Base-by-base conservation (phyloP, 2,888 invertebrate species). In the Hartigia nigra region DNA sequence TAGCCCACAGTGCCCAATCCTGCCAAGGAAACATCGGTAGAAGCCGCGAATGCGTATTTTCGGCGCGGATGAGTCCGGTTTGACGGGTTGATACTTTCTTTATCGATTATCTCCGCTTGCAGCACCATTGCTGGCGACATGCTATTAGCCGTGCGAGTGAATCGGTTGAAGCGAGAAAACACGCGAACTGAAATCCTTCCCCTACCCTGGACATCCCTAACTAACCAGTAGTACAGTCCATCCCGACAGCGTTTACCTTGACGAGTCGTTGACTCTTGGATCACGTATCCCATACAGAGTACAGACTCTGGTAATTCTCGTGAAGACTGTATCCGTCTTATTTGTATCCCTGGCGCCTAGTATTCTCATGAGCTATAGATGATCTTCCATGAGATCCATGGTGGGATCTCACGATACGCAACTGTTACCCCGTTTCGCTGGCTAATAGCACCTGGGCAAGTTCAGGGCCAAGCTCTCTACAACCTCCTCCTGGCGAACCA, bases 401-500 rank as follows among this genome's bases (percentile, higher is more conserved):
- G 23, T 55, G 23, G 55, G 55, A 55, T 55, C 55, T 55, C 9
- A 23, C 2, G 55, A 55, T 9, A 14, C 23, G 55, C 55, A 55
- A 55, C 55, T 55, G 55, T 55, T 55, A 55, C 55, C 55, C 55
- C 55, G 55, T 55, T 55, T 55, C 55, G 9, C 55, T 55, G 23
- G 55, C 55, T 55, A 55, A 55, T 23, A 23, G 55, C 55, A 9
- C 55, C 9, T 78, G 79, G 85, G 83, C 87, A 90, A 90, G 90
- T 90, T 90, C 90, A 90, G 85, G 90, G 89, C 86, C 89, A 86
- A 55, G 55, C 83, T 85, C 86, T 87, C 80, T 81, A 82, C 82
- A 85, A 78, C 79, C 82, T 86, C 82, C 83, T 55, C 74, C 84
- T 82, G 83, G 79, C 79, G 82, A 82, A 82, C 83, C 84, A 83